Base-by-base conservation (phyloP, 2,113 vertebrate genomes). In the Uropsilus gracilis region DNA sequence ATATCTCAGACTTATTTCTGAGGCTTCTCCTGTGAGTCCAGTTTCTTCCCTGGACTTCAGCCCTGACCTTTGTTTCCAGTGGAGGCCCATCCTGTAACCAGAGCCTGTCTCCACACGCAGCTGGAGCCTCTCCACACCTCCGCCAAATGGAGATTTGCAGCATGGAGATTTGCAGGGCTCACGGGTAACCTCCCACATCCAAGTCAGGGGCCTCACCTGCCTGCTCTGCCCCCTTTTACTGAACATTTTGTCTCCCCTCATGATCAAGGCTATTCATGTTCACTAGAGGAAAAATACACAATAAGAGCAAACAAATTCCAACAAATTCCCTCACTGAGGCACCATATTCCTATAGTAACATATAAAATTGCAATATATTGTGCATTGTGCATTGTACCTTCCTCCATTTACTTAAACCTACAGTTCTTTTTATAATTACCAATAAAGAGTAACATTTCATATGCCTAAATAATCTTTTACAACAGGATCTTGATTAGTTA, bases 121-220 rank as follows among this genome's bases (percentile, higher is more conserved):
- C 80, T n/a, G 0, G 46, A n/a, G 53, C 73, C 57, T 59, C 7
- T 5, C 0, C 9, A 57, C 42, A 8, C 69, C 3, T 0, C 22
- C 11, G 55, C 5, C 44, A 86, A 66, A 71, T 48, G 20, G 42
- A 53, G 3, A 18, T 13, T 66, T 46, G 34, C 9, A 28, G 32
- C 0, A 0, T n/a, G 10, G 4, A 4, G 34, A n/a, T n/a, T n/a
- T 46, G 59, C 17, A 0, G 68, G 18, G 59, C 0, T 17, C 48
- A 0, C 12, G 48, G 3, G 20, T 73, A 14, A 0, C 50, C 50
- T 32, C 46, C 85, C 64, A 34, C 28, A 20, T 12, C n/a, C n/a
- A 6, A 17, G 10, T 6, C 11, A 14, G 26, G 22, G 53, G 11
- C n/a, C 46, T 28, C 55, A 8, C 46, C 76, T 10, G 18, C 28